Evolutionary conservation across 2,113 vertebrate genomes (phyloP).

Genomic region (Chauna torquata): DNA sequence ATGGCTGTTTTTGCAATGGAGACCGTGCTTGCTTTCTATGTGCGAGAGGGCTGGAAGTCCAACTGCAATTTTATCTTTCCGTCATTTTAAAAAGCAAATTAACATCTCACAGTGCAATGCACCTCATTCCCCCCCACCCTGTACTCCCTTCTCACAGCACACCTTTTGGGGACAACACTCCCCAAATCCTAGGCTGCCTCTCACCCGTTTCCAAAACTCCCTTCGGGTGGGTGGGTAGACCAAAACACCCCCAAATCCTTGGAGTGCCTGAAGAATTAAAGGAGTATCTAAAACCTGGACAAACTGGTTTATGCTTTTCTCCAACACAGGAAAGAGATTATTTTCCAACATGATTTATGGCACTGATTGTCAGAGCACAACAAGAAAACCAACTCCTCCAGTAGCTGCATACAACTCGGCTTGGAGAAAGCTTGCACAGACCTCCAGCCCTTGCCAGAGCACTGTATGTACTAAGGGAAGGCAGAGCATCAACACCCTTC

Average conservation of each 20-base stretch:
- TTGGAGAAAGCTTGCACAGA: neutral
- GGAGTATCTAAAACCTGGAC: neutral
- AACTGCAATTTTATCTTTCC: neutral
- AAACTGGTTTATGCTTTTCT: neutral
- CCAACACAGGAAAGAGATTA: neutral
- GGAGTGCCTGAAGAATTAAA: neutral
- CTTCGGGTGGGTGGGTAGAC: neutral
- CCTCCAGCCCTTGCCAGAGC: neutral
- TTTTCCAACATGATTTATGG: neutral
- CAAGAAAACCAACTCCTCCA: neutral
- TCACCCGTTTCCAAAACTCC: neutral
- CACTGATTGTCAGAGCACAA: neutral
- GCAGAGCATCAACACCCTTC: too few species aligned
- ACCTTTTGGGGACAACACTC: neutral
- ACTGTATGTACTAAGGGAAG: fast-evolving
- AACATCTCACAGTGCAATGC: neutral
- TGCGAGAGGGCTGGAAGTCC: neutral
- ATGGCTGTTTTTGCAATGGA: neutral
- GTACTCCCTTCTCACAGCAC: neutral
- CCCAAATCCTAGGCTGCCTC: neutral
- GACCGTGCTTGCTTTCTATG: neutral
- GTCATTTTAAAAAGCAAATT: neutral
- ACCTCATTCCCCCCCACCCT: neutral
- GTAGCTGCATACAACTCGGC: neutral
- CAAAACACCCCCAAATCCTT: neutral